phyloP scores from a whole-genome alignment of 2,113 vertebrate genomes.

The Notothenia coriiceps region DNA sequence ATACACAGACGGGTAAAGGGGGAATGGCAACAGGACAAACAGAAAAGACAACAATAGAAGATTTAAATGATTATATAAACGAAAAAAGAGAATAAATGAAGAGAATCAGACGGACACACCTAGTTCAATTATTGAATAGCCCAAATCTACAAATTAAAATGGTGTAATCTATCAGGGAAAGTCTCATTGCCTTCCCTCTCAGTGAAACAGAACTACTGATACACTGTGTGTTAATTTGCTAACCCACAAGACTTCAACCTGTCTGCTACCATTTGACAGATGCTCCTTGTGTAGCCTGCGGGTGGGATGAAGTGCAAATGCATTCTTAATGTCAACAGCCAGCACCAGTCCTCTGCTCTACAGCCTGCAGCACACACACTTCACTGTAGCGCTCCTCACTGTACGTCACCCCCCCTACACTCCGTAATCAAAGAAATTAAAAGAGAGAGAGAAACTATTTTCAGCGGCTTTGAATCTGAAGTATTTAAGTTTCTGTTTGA shows the following conservation, averaged over 20 bases:
- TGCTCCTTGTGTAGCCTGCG: constrained; percentile 47
- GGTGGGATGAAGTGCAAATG: constrained; percentile 52
- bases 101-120: neutral
- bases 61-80: neutral
- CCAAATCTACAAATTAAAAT: neutral
- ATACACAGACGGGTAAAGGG: neutral
- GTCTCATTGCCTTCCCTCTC: constrained; percentile 8
- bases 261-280: constrained; percentile 60
- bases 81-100: neutral
- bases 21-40: neutral
- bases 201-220: constrained; percentile 23
- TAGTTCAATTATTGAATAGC: too few relatives aligned
- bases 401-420: neutral
- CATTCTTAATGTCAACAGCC: constrained; percentile 62
- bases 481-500: constrained; percentile 38
- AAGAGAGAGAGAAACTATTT: constrained; percentile 17
- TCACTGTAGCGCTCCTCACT: constrained; percentile 13
- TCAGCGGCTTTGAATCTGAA: constrained; percentile 16
- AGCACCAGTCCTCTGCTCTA: constrained; percentile 53
- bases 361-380: constrained; percentile 50
- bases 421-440: constrained; percentile 27
- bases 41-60: too few relatives aligned
- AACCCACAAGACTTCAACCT: constrained; percentile 60
- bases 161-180: neutral
- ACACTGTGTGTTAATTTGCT: constrained; percentile 50